Conservation (phyloP, 2,797 vertebrate genomes). For the Semotilus atromaculatus region DNA sequence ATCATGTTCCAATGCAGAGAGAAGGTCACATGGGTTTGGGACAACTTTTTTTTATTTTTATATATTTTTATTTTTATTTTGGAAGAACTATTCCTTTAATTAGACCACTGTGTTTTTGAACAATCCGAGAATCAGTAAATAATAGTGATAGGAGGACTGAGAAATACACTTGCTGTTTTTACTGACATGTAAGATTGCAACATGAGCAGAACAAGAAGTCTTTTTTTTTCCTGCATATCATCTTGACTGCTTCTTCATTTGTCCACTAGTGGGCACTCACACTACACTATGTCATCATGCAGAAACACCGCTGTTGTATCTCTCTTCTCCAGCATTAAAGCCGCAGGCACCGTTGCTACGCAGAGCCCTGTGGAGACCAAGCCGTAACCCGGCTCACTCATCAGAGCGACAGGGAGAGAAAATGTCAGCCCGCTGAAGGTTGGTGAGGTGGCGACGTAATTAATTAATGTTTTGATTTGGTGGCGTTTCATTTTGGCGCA, state of each 20-base stretch:
- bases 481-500: conserved; percentile 71
- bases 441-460: conserved; percentile 71
- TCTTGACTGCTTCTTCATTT: neutral
- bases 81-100: neutral
- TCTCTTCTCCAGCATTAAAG: conserved; percentile 6
- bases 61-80: neutral
- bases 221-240: neutral
- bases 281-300: conserved; percentile 63
- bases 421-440: conserved; percentile 68
- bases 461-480: conserved; percentile 78
- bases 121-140: neutral
- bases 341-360: conserved; percentile 55
- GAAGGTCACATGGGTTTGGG: neutral
- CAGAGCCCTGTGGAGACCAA: conserved; percentile 62
- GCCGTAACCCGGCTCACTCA: conserved; percentile 61
- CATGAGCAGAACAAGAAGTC: neutral
- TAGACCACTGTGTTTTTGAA: neutral
- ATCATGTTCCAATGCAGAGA: too few species aligned
- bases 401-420: conserved; percentile 66
- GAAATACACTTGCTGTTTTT: neutral
- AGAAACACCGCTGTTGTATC: neutral
- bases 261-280: conserved; percentile 78
- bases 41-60: neutral
- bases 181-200: neutral
- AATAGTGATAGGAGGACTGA: neutral